These are phyloP conservation scores for Elephantulus edwardii DNA, from an alignment of 2,113 vertebrate genomes.

Conservation along the genomic window DNA sequence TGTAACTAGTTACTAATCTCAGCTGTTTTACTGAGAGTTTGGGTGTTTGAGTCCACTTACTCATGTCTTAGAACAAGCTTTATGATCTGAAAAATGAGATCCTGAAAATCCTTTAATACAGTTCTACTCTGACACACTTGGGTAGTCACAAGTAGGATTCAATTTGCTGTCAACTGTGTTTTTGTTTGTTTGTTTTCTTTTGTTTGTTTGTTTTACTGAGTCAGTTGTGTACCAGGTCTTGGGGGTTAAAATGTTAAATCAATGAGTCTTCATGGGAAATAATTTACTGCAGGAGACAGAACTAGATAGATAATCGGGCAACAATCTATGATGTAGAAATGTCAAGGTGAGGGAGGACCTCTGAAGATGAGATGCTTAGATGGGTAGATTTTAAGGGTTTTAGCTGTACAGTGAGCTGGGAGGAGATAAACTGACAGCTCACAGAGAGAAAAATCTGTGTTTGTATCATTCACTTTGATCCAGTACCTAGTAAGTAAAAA, in stretches of 20 bases:
- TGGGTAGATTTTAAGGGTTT: neutral
- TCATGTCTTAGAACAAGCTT: no score
- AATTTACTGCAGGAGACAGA: neutral
- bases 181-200: no score
- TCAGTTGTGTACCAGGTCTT: neutral
- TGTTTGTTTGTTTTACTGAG: neutral
- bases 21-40: neutral
- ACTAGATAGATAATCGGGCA: neutral
- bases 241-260: neutral
- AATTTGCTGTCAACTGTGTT: neutral
- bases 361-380: neutral
- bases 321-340: neutral
- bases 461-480: neutral
- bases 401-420: no score
- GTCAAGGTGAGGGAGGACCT: neutral
- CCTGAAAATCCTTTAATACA: neutral
- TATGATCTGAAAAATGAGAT: neutral
- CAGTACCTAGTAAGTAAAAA: neutral
- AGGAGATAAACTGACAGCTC: neutral
- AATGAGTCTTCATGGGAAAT: neutral
- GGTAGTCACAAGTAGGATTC: neutral
- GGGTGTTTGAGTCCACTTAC: neutral
- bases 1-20: neutral
- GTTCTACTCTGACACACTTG: neutral
- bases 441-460: neutral